Percentiles rank a stretch among this genome's conserved stretches.
Conservation (phyloP, 2,113 vertebrate species). For the Neolamprologus toae region DNA sequence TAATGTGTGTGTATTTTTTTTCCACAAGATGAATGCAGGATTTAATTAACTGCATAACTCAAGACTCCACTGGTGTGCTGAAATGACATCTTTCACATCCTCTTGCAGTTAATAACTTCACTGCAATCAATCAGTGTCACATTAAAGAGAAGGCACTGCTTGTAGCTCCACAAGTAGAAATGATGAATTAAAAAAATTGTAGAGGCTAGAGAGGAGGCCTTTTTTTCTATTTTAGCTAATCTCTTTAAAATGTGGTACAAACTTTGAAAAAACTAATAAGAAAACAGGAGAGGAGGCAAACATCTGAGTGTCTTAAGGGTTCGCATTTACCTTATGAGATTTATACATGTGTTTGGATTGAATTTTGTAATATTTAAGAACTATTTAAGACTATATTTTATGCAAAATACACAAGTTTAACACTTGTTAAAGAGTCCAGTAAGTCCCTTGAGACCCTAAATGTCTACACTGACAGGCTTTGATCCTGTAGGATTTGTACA, state of each 20-base stretch:
- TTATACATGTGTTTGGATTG: conserved; percentile 64
- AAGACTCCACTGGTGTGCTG: conserved; percentile 31
- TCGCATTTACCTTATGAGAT: conserved; percentile 55
- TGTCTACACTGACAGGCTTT: conserved; percentile 73
- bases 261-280: conserved; percentile 15
- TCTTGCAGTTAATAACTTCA: conserved; percentile 26
- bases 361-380: conserved; percentile 77
- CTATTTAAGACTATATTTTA: conserved; percentile 80
- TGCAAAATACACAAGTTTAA: conserved; percentile 73
- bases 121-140: conserved; percentile 49
- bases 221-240: neutral
- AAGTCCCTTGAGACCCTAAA: conserved; percentile 88
- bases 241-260: conserved; percentile 19
- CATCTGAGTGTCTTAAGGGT: conserved; percentile 50
- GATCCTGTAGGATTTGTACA: conserved; percentile 83
- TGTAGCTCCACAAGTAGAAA: neutral
- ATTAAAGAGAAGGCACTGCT: conserved; percentile 6
- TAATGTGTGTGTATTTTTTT: neutral
- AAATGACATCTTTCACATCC: conserved; percentile 21
- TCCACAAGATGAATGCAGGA: neutral
- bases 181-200: neutral
- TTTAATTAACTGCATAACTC: conserved; percentile 21
- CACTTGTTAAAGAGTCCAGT: conserved; percentile 84
- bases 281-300: neutral
- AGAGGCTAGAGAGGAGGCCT: neutral